These are phyloP conservation scores for Halocynthia roretzi DNA, from an alignment of 23 tunicate species.

Conservation along the genomic window DNA sequence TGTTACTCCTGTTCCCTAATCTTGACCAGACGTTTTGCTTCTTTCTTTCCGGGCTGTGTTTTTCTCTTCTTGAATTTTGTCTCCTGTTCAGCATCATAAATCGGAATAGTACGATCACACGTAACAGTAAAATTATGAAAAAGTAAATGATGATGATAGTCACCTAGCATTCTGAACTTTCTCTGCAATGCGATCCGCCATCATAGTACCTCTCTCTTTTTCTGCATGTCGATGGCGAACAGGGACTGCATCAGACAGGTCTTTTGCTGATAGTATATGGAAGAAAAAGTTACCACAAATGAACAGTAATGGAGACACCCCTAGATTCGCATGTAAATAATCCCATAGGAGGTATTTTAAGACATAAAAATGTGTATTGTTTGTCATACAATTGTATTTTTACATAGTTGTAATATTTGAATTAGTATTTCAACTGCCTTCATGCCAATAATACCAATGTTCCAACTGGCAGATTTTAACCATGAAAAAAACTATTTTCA, in stretches of 20 bases:
- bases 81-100: too few species aligned
- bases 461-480: too few species aligned
- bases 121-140: not conserved
- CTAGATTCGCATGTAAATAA: too few species aligned
- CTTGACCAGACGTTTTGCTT: slow-evolving; percentile 20
- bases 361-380: too few species aligned
- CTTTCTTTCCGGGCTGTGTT: not conserved
- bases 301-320: not conserved
- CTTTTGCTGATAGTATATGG: slow-evolving; percentile 32
- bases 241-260: slow-evolving; percentile 35
- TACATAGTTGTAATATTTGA: too few species aligned
- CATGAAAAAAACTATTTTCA: not conserved
- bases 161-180: slow-evolving; percentile 28
- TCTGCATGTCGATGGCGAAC: not conserved
- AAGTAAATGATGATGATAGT: not conserved
- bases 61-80: too few species aligned
- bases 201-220: slow-evolving; percentile 31
- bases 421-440: too few species aligned
- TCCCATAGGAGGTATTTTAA: too few species aligned
- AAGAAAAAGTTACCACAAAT: not conserved
- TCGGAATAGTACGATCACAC: not conserved
- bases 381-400: too few species aligned
- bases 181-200: slow-evolving; percentile 46
- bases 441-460: too few species aligned
- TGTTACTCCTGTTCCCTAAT: not conserved